phyloP scores from a whole-genome alignment of 2,113 vertebrate species.

The Mixornis gularis region DNA sequence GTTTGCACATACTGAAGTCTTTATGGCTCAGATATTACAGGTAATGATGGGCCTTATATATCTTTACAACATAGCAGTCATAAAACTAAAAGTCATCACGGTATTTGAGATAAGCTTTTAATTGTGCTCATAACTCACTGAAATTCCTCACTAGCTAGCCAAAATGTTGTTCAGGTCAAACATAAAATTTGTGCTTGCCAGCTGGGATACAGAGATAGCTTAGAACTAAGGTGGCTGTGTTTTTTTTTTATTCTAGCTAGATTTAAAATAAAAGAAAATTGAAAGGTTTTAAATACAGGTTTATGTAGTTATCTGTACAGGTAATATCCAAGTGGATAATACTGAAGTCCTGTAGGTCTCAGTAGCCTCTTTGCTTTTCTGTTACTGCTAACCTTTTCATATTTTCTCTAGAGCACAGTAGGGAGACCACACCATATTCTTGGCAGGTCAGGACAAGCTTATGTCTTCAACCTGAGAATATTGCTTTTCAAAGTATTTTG shows the following conservation, averaged over 20 bases:
- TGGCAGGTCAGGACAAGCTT: not conserved
- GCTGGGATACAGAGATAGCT: not conserved
- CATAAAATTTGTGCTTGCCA: not conserved
- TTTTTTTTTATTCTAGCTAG: not conserved
- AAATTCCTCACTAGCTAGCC: not conserved
- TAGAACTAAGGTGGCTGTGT: not conserved
- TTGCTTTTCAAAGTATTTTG: not conserved
- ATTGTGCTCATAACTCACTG: slow-evolving; percentile 4
- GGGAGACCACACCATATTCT: not conserved
- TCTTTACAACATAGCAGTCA: not conserved
- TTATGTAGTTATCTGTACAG: not conserved
- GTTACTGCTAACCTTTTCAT: not conserved
- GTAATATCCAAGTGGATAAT: not conserved
- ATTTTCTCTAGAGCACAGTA: not conserved
- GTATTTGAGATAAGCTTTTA: not conserved
- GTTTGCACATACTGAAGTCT: not conserved
- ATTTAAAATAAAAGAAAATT: not conserved
- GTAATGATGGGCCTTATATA: not conserved
- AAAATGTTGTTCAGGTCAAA: slow-evolving; percentile 5
- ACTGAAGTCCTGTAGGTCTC: not conserved
- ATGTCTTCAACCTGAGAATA: not conserved
- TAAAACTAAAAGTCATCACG: slow-evolving; percentile 16
- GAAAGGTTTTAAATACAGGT: not conserved
- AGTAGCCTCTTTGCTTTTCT: not conserved
- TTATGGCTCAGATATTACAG: slow-evolving; percentile 12